phyloP scores from a whole-genome alignment of 2,113 vertebrate genomes.

The Vulpes vulpes region DNA sequence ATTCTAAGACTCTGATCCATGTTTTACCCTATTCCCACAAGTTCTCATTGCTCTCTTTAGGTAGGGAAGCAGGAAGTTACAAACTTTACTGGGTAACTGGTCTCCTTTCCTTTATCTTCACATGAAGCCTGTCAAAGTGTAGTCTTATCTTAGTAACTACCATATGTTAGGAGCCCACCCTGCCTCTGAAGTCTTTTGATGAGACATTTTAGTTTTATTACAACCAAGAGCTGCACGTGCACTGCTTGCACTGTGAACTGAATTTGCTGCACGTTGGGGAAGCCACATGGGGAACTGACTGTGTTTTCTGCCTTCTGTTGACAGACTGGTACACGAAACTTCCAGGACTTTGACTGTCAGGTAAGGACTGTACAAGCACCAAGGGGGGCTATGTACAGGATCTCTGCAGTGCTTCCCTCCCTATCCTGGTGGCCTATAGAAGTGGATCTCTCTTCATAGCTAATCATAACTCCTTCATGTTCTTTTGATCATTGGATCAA shows the following conservation, averaged over 20 bases:
- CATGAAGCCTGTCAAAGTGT: background rate
- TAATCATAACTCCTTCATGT: constrained; percentile 8
- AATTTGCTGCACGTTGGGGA: constrained; percentile 63
- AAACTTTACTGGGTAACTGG: constrained; percentile 33
- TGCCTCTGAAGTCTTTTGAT: constrained; percentile 2
- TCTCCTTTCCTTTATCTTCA: constrained; percentile 42
- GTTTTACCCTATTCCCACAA: background rate
- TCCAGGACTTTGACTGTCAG: constrained; percentile 98
- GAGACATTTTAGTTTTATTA: constrained; percentile 41
- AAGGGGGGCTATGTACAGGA: constrained; percentile 28
- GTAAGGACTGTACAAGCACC: constrained; percentile 85
- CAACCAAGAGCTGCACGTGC: background rate
- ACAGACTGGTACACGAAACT: constrained; percentile 94
- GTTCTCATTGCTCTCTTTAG: constrained; percentile 39
- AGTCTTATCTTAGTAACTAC: background rate
- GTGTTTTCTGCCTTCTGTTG: constrained; percentile 83
- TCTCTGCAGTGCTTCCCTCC: constrained; percentile 22
- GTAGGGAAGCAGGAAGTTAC: background rate
- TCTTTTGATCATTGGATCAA: constrained; percentile 60
- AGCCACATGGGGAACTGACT: constrained; percentile 70
- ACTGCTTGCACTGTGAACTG: constrained; percentile 52
- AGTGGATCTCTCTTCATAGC: constrained; percentile 22
- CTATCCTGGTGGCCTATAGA: constrained; percentile 28
- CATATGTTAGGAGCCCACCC: background rate
- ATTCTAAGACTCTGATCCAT: background rate